Evolutionary conservation across 30 jellyfish, hydroid and myxozoan genomes (phyloP).

Genomic region (Aurelia aurita complex sp. Pacific): DNA sequence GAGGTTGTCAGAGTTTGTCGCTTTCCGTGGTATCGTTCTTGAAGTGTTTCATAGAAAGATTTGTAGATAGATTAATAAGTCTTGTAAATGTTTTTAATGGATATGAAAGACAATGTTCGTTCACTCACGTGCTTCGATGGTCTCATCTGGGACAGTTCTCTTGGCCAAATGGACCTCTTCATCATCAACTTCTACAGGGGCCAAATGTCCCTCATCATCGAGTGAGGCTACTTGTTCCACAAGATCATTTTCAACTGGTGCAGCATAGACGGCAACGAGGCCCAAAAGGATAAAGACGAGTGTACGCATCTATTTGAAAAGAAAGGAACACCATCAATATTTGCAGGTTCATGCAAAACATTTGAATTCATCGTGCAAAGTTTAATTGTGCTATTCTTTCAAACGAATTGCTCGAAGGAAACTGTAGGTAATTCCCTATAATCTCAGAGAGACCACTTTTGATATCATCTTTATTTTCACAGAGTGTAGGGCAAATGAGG

Average conservation of each 20-base stretch:
- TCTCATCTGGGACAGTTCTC: constrained; percentile 34
- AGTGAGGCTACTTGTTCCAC: constrained; percentile 5
- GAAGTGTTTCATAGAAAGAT: too few species aligned
- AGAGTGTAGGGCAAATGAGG: too few species aligned
- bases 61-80: too few species aligned
- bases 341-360: not conserved
- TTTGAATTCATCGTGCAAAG: too few species aligned
- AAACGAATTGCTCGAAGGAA: too few species aligned
- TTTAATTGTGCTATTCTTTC: too few species aligned
- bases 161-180: constrained; percentile 42
- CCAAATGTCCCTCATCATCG: constrained; percentile 30
- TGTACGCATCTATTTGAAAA: constrained; percentile 40
- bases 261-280: constrained; percentile 59
- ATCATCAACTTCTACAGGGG: constrained; percentile 15
- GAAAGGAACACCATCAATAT: not conserved
- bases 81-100: not conserved
- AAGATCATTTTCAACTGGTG: constrained; percentile 32
- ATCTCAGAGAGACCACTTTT: too few species aligned
- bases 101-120: too few species aligned
- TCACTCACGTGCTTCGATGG: constrained; percentile 34
- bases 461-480: too few species aligned
- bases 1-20: too few species aligned
- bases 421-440: too few species aligned
- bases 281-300: constrained; percentile 29
- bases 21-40: too few species aligned